Evolutionary conservation across 2,113 vertebrate species (phyloP).

Genomic region (Rhizomys pruinosus): DNA sequence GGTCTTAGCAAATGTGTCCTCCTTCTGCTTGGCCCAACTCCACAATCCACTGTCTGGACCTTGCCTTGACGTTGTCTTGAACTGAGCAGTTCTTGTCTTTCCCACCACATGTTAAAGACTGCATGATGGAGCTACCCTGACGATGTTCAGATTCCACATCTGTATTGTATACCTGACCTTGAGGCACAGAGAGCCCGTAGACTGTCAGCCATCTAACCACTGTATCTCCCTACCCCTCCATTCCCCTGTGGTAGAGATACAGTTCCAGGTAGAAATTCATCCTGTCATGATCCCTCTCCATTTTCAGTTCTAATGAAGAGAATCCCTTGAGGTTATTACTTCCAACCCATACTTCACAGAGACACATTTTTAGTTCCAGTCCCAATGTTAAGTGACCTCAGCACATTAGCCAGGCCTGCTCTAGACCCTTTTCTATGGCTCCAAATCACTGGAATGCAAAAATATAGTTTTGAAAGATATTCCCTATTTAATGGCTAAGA

Average conservation of each 20-base stretch:
- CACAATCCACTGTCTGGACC: not conserved
- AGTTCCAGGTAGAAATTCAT: not conserved
- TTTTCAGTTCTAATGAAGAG: not conserved
- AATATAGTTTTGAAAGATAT: constrained; percentile 5
- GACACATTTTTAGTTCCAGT: not conserved
- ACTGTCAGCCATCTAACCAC: not conserved
- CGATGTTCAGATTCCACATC: not conserved
- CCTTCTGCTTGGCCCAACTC: not conserved
- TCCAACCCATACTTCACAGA: not conserved
- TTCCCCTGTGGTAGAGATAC: not conserved
- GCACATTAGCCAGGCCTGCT: not conserved
- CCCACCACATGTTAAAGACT: not conserved
- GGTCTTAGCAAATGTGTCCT: not conserved
- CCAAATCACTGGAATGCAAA: not conserved
- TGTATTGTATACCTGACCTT: not conserved
- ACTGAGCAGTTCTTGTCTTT: not conserved
- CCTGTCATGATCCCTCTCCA: not conserved
- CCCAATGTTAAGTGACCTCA: not conserved
- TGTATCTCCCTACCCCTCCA: not conserved
- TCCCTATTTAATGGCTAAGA: not conserved
- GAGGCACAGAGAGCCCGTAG: not conserved
- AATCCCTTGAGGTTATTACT: not conserved
- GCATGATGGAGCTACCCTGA: not conserved
- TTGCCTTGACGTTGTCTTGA: not conserved
- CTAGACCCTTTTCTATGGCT: not conserved